These are phyloP conservation scores for Fragum sueziense DNA, from an alignment of 2,888 invertebrate species.

Conservation along the genomic window DNA sequence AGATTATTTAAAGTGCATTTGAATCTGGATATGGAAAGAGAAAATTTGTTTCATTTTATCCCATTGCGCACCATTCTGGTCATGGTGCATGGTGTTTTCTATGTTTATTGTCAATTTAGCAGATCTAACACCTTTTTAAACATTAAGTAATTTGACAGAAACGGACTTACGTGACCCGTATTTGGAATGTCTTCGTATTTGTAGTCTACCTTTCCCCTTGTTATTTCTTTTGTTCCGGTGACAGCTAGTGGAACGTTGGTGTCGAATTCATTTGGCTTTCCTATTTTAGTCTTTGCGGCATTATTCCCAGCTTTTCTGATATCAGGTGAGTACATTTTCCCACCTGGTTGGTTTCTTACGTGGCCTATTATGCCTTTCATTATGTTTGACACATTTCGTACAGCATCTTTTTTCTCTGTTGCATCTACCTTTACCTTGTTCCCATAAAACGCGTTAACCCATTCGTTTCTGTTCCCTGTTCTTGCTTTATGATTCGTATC, in stretches of 20 bases:
- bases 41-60: too few species aligned
- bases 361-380: constrained; percentile 10
- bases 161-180: background rate
- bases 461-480: constrained; percentile 2
- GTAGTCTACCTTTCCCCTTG: constrained; percentile 30
- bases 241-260: constrained; percentile 29
- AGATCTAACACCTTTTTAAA: too few species aligned
- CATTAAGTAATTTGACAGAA: too few species aligned
- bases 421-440: constrained; percentile 26
- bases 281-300: constrained; percentile 43
- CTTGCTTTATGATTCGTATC: constrained; percentile 31
- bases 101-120: too few species aligned
- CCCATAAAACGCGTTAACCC: constrained; percentile 27
- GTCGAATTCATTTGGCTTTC: constrained; percentile 49
- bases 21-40: too few species aligned
- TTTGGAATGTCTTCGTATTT: constrained; percentile 4
- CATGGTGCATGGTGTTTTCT: too few species aligned
- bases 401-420: constrained; percentile 27
- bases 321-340: constrained; percentile 35
- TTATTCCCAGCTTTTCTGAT: constrained; percentile 41
- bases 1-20: too few species aligned
- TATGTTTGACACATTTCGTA: background rate
- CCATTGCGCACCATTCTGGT: too few species aligned
- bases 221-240: background rate
- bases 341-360: constrained; percentile 35